These are phyloP conservation scores for Scatophagus argus DNA, from an alignment of 2,113 vertebrate genomes.

Conservation along the genomic window DNA sequence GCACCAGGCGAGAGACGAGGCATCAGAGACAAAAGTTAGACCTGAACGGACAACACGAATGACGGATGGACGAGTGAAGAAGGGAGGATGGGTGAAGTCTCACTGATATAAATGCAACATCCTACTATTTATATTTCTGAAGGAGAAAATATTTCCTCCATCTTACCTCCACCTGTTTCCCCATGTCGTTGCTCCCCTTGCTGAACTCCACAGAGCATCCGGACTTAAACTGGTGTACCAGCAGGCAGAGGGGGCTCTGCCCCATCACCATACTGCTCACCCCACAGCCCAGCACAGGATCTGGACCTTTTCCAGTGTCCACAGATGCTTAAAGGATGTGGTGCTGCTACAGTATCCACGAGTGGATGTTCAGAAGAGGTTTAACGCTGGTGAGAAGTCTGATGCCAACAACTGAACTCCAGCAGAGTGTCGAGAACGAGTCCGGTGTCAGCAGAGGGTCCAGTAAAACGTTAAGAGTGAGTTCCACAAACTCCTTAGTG, in stretches of 20 bases:
- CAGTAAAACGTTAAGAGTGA: neutral
- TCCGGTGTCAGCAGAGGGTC: neutral
- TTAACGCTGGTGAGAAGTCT: neutral
- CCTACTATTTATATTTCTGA: too few species aligned
- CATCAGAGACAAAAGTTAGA: too few species aligned
- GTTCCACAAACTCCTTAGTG: neutral
- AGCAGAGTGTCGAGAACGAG: neutral
- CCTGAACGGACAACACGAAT: too few species aligned
- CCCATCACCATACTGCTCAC: constrained; percentile 64
- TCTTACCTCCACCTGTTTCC: constrained; percentile 69
- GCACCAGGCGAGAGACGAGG: too few species aligned
- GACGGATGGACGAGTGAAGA: too few species aligned
- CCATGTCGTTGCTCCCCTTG: constrained; percentile 26
- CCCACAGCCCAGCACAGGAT: neutral
- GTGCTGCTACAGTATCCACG: neutral
- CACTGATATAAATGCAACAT: neutral
- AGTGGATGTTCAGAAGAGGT: too few species aligned
- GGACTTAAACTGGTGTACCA: constrained; percentile 36
- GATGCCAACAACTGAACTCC: neutral
- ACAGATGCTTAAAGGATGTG: too few species aligned
- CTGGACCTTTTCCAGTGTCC: neutral
- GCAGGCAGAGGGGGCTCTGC: constrained; percentile 36
- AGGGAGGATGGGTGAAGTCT: too few species aligned
- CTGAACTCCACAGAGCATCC: constrained; percentile 34
- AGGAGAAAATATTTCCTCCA: neutral